Evolutionary conservation across 2,888 invertebrate species (phyloP), one percentile per base, ranked within the genome.

Genomic region (Lutraria lutraria): DNA sequence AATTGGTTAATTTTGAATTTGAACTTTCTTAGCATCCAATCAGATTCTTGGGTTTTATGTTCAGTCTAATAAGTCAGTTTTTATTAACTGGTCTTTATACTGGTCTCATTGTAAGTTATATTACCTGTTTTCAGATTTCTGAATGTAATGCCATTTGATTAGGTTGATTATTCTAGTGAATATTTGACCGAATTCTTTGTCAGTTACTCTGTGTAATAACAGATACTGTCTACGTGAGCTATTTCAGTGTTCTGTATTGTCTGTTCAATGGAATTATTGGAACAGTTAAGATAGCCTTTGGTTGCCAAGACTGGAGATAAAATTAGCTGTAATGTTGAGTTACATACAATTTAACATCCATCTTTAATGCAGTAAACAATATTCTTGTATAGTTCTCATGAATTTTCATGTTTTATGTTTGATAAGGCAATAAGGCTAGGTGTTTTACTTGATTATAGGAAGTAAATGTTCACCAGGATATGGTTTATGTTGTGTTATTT

Each of bases 221-320:
- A 76, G 31, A 56, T 21, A 34, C 19, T 76, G 34, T 76, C 76
- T 76, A 76, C 76, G 21, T 76, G 76, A 76, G 76, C 76, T 76
- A 76, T 76, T 31, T 76, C 76, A 34, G 72, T 31, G 16, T 76
- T 34, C 76, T 25, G 15, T 76, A 31, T 34, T 76, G 76, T 76
- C 76, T 76, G 76, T 76, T 76, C 76, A 76, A 76, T 76, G 19
- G 31, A 76, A 76, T 34, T 76, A 76, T 76, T 76, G 76, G 76
- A 76, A 76, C 76, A 76, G 31, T 76, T 76, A 31, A 31, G 76
- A 31, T 76, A 34, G 19, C 76, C 31, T 34, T 34, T 19, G 34
- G 13, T 76, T 76, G 76, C 76, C 76, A 76, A 76, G 76, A 76
- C 15, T 12, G 12, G 31, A 76, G 76, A 76, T 76, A 76, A 21